Evolutionary conservation across 2,888 invertebrate species (phyloP), one percentile per base, ranked within the genome.

Genomic region (Caenorhabditis doughertyi): DNA sequence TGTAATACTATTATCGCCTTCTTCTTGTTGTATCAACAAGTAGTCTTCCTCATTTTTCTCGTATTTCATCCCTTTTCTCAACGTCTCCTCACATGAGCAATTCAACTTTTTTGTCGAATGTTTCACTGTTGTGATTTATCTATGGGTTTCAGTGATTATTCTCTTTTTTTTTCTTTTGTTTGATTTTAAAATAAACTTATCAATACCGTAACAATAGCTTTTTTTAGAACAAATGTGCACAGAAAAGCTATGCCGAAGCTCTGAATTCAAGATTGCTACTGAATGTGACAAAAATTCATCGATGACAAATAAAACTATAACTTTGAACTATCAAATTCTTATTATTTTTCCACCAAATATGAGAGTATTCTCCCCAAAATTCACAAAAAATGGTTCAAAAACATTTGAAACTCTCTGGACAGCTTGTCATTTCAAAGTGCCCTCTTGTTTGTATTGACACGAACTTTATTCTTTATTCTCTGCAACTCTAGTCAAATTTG

Each of bases 11-110:
- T 74, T 49, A 47, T 58, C 29, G 32, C 18, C 23, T 39, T 23
- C 42, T n/a, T 60, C 62, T 76, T 68, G 76, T 67, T 76, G 76
- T 56, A 76, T 76, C 76, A 76, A 76, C 76, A 76, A 76, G 58
- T 60, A 49, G 55, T 60, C 32, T 49, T 58, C 29, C 25, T 39
- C 27, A 58, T 42, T 68, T 9, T 18, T 25, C 18, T 18, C 35
- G 2, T 60, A 39, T 44, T 23, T 56, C 16, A 18, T 42, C 16
- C n/a, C n/a, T n/a, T n/a, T 53, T 29, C 51, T 44, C n/a, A n/a
- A n/a, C n/a, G n/a, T n/a, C 4, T 42, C 47, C 7, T 29, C 55
- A 3, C 29, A 51, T 23, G 27, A 51, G 62, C 51, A 32, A 44
- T 42, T 21, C 9, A 32, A 8, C 51, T 39, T 16, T 39, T 39